A percentile compares a stretch with the other conserved stretches of the same genome.
Conservation (phyloP, 1,140 invertebrate species). For the Zophobas atratus region DNA sequence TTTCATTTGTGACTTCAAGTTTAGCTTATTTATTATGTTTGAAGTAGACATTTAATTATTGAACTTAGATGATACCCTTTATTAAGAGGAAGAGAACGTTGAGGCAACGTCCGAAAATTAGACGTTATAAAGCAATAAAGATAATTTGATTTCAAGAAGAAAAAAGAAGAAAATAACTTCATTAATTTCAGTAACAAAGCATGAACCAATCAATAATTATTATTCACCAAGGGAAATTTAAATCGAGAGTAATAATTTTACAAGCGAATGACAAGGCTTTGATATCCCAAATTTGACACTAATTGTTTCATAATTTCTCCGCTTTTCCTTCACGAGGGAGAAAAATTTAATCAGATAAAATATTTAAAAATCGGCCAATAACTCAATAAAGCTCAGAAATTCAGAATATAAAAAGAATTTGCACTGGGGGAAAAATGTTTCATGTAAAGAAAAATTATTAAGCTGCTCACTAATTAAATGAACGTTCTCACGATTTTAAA, state of each 20-base stretch:
- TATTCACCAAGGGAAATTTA: constrained; percentile 22
- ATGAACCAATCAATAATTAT: constrained; percentile 26
- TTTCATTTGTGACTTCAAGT: neutral
- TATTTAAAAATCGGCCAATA: neutral
- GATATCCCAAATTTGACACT: constrained; percentile 12
- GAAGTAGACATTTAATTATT: constrained; percentile 18
- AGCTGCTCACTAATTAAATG: neutral
- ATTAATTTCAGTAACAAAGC: constrained; percentile 38
- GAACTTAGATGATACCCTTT: constrained; percentile 11
- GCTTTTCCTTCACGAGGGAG: no score
- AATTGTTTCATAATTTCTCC: constrained; percentile 9
- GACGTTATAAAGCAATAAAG: constrained; percentile 40
- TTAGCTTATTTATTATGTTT: constrained; percentile 12
- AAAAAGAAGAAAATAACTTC: constrained; percentile 36
- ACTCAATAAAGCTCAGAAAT: no score
- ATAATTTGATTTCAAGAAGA: constrained; percentile 17
- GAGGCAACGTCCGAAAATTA: constrained; percentile 41
- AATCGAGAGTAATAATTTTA: constrained; percentile 19
- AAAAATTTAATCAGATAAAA: neutral
- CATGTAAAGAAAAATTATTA: neutral
- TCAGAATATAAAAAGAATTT: no score
- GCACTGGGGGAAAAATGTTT: no score
- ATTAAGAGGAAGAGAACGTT: constrained; percentile 15
- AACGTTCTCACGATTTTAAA: no score
- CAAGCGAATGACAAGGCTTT: neutral